A percentile compares a stretch with the other conserved stretches of the same genome.
phyloP scores from a whole-genome alignment of 1,140 invertebrate species.

The Manduca sexta region DNA sequence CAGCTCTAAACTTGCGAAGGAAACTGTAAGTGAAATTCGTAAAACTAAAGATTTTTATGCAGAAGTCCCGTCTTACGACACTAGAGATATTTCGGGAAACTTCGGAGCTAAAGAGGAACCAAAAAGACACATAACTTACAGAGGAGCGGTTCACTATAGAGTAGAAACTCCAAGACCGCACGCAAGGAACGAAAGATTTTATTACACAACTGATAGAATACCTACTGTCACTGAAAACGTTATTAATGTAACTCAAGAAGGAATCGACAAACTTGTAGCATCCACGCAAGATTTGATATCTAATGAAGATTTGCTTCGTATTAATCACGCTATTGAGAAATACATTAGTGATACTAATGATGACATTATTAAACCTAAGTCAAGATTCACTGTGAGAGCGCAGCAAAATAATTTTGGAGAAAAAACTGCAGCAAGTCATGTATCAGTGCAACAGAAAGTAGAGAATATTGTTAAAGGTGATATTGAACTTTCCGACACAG shows the following conservation, averaged over 20 bases:
- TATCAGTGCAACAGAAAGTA: slow-evolving; percentile 48
- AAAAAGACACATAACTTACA: slow-evolving; percentile 28
- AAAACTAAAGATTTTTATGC: slow-evolving; percentile 25
- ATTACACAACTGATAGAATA: slow-evolving; percentile 34
- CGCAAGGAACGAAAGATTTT: slow-evolving; percentile 41
- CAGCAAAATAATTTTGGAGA: slow-evolving; percentile 20
- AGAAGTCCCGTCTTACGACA: slow-evolving; percentile 25
- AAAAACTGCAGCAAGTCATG: slow-evolving; percentile 24
- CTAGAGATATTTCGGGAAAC: slow-evolving; percentile 33
- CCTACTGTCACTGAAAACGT: slow-evolving; percentile 22
- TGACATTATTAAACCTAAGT: slow-evolving; percentile 44
- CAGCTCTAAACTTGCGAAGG: slow-evolving; percentile 6
- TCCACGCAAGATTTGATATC: slow-evolving; percentile 73
- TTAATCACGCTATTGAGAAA: slow-evolving; percentile 69
- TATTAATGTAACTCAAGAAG: slow-evolving; percentile 29
- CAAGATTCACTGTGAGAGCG: slow-evolving; percentile 20
- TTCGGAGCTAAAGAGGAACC: slow-evolving; percentile 27
- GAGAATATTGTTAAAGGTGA: slow-evolving; percentile 38
- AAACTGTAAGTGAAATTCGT: slow-evolving; percentile 20
- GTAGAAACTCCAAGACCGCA: slow-evolving; percentile 35
- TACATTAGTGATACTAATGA: slow-evolving; percentile 35
- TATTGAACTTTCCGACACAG: slow-evolving; percentile 21
- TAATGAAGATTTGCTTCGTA: slow-evolving; percentile 73
- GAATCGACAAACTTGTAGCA: slow-evolving; percentile 68
- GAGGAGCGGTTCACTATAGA: slow-evolving; percentile 37